A percentile compares a stretch with the other conserved stretches of the same genome.
Evolutionary conservation across 2,888 invertebrate species (phyloP).

Genomic region (Microplitis manilae): DNA sequence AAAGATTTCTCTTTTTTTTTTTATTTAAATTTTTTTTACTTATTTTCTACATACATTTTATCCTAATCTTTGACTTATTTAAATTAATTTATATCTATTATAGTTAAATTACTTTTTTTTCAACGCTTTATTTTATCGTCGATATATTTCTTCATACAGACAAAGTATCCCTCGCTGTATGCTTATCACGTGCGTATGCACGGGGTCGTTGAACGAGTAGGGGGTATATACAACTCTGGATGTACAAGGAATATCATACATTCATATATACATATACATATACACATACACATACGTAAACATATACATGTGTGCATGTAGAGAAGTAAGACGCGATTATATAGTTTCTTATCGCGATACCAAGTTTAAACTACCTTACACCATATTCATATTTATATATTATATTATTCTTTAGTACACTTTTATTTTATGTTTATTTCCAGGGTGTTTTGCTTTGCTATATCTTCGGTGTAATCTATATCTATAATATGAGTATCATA

Average conservation of each 20-base stretch:
- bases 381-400: conserved; percentile 4
- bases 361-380: background rate
- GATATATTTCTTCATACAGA: conserved; percentile 20
- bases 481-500: background rate
- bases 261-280: conserved; percentile 31
- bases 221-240: conserved; percentile 58
- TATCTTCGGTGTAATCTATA: background rate
- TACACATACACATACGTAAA: conserved; percentile 14
- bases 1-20: conserved; percentile 8
- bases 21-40: conserved; percentile 31
- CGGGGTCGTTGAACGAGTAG: conserved; percentile 67
- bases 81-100: background rate
- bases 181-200: conserved; percentile 58
- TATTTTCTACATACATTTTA: background rate
- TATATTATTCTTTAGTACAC: background rate
- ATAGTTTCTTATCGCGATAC: background rate
- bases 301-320: conserved; percentile 8
- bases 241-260: conserved; percentile 45
- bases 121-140: conserved; percentile 35
- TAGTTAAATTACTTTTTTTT: background rate
- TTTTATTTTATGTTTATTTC: background rate
- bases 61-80: conserved; percentile 27
- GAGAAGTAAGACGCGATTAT: conserved; percentile 25
- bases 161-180: conserved; percentile 29
- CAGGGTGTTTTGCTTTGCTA: background rate